Evolutionary conservation across 2,888 invertebrate genomes (phyloP).

Genomic region (Pristionchus mayeri): DNA sequence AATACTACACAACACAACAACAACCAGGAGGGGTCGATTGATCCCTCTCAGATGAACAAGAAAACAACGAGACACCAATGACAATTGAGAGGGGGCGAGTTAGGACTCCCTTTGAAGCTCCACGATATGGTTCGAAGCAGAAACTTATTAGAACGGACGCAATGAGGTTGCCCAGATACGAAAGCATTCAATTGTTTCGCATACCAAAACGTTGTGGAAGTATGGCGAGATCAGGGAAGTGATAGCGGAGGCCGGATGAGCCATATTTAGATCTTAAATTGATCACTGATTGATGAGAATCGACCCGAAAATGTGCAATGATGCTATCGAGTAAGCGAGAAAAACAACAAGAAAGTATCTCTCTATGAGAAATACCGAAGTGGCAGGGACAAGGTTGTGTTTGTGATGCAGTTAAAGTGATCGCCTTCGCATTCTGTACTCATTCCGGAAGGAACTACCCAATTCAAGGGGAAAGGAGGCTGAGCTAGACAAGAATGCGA

Average conservation of each 20-base stretch:
- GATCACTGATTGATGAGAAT: slow-evolving; percentile 10
- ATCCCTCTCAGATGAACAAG: not conserved
- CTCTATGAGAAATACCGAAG: not conserved
- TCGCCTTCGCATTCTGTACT: not conserved
- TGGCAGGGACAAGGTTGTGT: not conserved
- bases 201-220: slow-evolving; percentile 50
- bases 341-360: slow-evolving; percentile 40
- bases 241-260: slow-evolving; percentile 46
- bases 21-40: slow-evolving; percentile 1
- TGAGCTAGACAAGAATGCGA: not conserved
- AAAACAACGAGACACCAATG: not conserved
- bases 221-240: slow-evolving; percentile 49
- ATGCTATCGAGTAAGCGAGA: slow-evolving; percentile 3
- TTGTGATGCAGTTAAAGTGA: not conserved
- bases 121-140: not conserved
- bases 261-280: slow-evolving; percentile 29
- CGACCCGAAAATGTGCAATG: not conserved
- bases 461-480: too few species aligned
- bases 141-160: slow-evolving; percentile 10
- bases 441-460: too few species aligned
- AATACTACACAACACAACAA: slow-evolving; percentile 26
- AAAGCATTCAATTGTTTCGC: slow-evolving; percentile 32
- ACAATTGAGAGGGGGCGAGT: not conserved
- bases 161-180: not conserved
- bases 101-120: not conserved